Evolutionary conservation across 2,888 invertebrate species (phyloP).

Genomic region (Pyralis farinalis): DNA sequence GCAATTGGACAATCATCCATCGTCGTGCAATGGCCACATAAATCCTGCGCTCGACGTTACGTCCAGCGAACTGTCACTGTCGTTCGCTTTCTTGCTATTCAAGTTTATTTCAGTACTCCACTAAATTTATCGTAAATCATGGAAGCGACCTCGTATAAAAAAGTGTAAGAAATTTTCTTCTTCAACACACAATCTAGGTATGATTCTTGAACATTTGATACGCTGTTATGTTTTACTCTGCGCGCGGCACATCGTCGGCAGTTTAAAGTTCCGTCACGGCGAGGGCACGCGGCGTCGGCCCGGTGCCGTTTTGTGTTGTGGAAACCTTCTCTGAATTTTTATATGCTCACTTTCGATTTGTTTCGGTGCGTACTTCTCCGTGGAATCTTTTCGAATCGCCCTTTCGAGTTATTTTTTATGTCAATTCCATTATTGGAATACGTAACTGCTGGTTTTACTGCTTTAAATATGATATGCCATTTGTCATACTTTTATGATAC

Average conservation of each 20-base stretch:
- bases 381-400: not conserved
- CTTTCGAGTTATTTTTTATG: not conserved
- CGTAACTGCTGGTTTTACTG: not conserved
- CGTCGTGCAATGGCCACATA: too few species aligned
- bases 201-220: too few species aligned
- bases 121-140: too few species aligned
- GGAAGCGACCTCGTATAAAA: too few species aligned
- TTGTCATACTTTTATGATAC: not conserved
- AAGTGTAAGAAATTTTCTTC: too few species aligned
- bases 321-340: slow-evolving; percentile 8
- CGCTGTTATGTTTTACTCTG: too few species aligned
- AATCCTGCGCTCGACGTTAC: too few species aligned
- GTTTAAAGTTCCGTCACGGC: slow-evolving; percentile 3
- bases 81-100: too few species aligned
- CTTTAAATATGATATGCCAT: not conserved
- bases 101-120: too few species aligned
- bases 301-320: not conserved
- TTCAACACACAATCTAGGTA: too few species aligned
- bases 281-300: not conserved
- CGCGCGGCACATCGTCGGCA: not conserved
- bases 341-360: slow-evolving; percentile 5
- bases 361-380: not conserved
- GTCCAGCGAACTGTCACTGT: too few species aligned
- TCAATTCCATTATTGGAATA: not conserved
- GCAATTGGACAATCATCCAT: too few species aligned